These are phyloP conservation scores for Lepeophtheirus salmonis DNA, from an alignment of 1,140 invertebrate species.

Conservation along the genomic window DNA sequence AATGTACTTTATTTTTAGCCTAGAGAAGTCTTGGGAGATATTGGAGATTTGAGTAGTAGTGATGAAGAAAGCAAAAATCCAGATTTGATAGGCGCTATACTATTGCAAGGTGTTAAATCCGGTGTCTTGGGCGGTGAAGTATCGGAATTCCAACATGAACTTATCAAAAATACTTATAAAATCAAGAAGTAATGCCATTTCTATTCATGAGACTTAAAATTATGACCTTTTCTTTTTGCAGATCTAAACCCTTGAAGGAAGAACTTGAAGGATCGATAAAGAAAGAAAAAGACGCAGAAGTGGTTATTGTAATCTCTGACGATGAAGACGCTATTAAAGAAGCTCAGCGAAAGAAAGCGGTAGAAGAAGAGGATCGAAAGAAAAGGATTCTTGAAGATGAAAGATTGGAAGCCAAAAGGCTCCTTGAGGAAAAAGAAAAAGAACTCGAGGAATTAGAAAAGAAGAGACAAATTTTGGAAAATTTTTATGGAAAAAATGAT, in stretches of 20 bases:
- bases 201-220: neutral
- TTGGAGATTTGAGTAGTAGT: conserved; percentile 1
- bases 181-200: neutral
- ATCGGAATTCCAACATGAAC: neutral
- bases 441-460: conserved; percentile 10
- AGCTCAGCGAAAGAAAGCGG: neutral
- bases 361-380: neutral
- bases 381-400: neutral
- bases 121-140: neutral
- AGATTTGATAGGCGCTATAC: neutral
- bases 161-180: neutral
- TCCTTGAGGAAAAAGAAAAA: conserved; percentile 7
- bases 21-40: neutral
- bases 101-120: conserved; percentile 7
- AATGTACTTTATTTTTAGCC: neutral
- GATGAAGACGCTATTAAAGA: neutral
- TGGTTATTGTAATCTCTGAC: neutral
- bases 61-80: neutral
- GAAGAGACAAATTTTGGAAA: conserved; percentile 13
- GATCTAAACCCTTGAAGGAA: neutral
- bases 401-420: neutral
- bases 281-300: neutral
- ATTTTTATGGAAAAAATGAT: conserved; percentile 5
- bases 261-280: neutral
- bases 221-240: neutral